Base-by-base conservation (phyloP, 2,888 invertebrate species). In the Lithosia quadra region DNA sequence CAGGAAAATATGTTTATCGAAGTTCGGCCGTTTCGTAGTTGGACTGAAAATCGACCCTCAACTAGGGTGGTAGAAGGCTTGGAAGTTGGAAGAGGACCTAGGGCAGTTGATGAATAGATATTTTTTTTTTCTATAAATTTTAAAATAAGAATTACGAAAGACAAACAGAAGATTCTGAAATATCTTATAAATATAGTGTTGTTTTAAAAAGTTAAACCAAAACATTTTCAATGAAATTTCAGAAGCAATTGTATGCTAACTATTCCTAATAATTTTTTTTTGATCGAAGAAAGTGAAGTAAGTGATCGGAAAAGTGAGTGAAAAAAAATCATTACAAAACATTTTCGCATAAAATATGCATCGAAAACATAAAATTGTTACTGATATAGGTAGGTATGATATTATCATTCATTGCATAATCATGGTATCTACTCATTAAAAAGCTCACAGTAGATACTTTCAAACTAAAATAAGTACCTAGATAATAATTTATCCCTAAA, bases 311-410 rank as follows among this genome's bases (percentile, higher is more conserved):
- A n/a, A n/a, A n/a, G n/a, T n/a, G n/a, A n/a, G n/a, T n/a, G n/a
- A n/a, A n/a, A n/a, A n/a, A n/a, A n/a, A n/a, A n/a, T n/a, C n/a
- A n/a, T n/a, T n/a, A n/a, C n/a, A n/a, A n/a, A n/a, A n/a, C n/a
- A n/a, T n/a, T n/a, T n/a, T n/a, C n/a, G n/a, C n/a, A n/a, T n/a
- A n/a, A n/a, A n/a, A n/a, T n/a, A n/a, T n/a, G n/a, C n/a, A n/a
- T n/a, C n/a, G n/a, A n/a, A n/a, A n/a, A n/a, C 58, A 53, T 59
- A 66, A 61, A 66, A 53, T 53, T 36, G 36, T 15, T 15, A 39
- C 22, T 15, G 10, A 39, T 24, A 56, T 67, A 39, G 56, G 21
- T 39, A 36, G 39, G n/a, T n/a, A n/a, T 56, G 15, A 11, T 21
- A 43, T 57, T 43, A 62, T 7, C 11, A 62, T 28, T 39, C 56